phyloP scores from a whole-genome alignment of 2,888 invertebrate genomes.

The Clostera curtula region DNA sequence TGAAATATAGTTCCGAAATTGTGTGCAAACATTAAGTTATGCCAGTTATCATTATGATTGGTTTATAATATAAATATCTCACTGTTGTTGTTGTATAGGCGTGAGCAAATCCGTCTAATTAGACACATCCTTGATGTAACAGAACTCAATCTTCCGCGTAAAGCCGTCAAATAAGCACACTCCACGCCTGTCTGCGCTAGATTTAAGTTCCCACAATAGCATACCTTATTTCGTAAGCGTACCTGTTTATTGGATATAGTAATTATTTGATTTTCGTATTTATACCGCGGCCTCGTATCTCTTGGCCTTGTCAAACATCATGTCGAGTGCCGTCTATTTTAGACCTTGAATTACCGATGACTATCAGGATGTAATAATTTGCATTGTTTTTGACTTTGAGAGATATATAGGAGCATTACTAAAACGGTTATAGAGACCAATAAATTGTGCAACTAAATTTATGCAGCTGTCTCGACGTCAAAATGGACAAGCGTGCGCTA shows the following conservation, averaged over 20 bases:
- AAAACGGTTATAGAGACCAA: neutral
- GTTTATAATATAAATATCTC: too few species aligned
- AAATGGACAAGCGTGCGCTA: too few species aligned
- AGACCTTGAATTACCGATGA: slow-evolving; percentile 58
- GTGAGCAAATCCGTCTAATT: too few species aligned
- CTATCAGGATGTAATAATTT: slow-evolving; percentile 53
- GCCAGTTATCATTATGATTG: too few species aligned
- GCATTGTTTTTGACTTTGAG: slow-evolving; percentile 37
- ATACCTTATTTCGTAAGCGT: slow-evolving; percentile 18
- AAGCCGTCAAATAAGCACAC: neutral
- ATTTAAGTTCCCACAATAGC: slow-evolving; percentile 10
- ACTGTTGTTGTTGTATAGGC: too few species aligned
- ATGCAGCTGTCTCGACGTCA: too few species aligned
- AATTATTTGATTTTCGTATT: slow-evolving; percentile 32
- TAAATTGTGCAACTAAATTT: too few species aligned
- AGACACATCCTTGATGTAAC: slow-evolving; percentile 14
- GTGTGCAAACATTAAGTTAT: too few species aligned
- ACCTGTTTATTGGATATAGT: slow-evolving; percentile 20
- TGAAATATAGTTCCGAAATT: too few species aligned
- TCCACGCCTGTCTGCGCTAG: slow-evolving; percentile 1
- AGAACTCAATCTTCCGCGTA: slow-evolving; percentile 9
- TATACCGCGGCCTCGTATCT: slow-evolving; percentile 25
- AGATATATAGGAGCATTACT: slow-evolving; percentile 1
- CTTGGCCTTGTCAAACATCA: slow-evolving; percentile 55
- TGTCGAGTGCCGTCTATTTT: slow-evolving; percentile 35